Conservation (phyloP, 2,113 vertebrate species). For the Diadophis punctatus region DNA sequence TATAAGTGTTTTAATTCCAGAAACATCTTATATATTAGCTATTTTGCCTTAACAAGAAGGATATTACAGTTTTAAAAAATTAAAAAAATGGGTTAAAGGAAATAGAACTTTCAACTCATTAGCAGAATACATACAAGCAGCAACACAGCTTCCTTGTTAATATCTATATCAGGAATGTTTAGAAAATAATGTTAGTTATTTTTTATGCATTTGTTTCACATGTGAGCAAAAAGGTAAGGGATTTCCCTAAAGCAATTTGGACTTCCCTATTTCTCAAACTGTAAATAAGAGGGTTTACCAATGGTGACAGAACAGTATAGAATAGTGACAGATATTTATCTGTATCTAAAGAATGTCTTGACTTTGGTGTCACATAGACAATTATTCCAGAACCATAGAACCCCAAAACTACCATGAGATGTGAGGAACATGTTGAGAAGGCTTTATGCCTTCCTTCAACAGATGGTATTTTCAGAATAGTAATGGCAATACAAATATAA, state of each 20-base stretch:
- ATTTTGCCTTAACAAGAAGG: not conserved
- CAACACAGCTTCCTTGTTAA: not conserved
- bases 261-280: constrained; percentile 55
- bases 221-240: not conserved
- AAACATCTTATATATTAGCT: not conserved
- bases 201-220: not conserved
- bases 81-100: not conserved
- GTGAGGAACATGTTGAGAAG: constrained; percentile 52
- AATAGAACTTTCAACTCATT: not conserved
- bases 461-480: constrained; percentile 29
- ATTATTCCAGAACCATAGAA: constrained; percentile 49
- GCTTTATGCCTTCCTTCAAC: constrained; percentile 41
- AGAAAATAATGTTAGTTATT: not conserved
- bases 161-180: not conserved
- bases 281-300: constrained; percentile 54
- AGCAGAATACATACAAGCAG: not conserved
- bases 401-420: constrained; percentile 42
- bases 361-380: constrained; percentile 43
- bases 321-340: constrained; percentile 51
- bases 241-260: constrained; percentile 24
- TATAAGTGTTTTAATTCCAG: not conserved
- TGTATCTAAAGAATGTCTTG: not conserved
- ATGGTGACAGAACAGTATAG: constrained; percentile 36
- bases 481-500: constrained; percentile 34
- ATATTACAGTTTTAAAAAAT: not conserved